phyloP scores from a whole-genome alignment of 1,140 invertebrate species.

The Oreohelix idahoensis region DNA sequence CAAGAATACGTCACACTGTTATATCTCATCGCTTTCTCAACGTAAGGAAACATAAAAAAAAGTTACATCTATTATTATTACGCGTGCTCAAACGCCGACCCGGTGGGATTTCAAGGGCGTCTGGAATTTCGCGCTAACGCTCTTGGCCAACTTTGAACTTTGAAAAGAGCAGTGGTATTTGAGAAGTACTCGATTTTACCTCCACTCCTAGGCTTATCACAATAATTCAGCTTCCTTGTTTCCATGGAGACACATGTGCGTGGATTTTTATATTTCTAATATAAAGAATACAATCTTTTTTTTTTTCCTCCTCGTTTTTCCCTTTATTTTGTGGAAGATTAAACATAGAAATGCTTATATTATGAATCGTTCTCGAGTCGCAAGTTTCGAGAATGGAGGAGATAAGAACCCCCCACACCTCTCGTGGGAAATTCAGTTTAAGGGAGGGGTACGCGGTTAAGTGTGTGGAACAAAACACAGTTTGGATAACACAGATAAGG shows the following conservation, averaged over 20 bases:
- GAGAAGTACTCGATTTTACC: not conserved
- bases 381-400: not conserved
- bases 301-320: not conserved
- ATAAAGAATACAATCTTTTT: not conserved
- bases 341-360: constrained; percentile 1
- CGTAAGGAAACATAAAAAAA: not conserved
- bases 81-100: not conserved
- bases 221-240: constrained; percentile 16
- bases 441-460: not conserved
- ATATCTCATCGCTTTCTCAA: not conserved
- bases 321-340: not conserved
- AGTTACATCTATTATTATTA: constrained; percentile 2
- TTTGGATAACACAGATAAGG: not conserved
- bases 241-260: not conserved
- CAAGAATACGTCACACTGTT: too few species aligned
- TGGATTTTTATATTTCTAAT: not conserved
- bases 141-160: constrained; percentile 23
- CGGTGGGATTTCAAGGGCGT: constrained; percentile 11
- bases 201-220: constrained; percentile 1
- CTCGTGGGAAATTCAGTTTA: not conserved
- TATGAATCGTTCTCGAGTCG: not conserved
- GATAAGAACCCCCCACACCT: not conserved
- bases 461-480: not conserved
- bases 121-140: constrained; percentile 22
- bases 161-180: constrained; percentile 9